Conservation (phyloP, 2,888 invertebrate species). For the Drosophila rubida region DNA sequence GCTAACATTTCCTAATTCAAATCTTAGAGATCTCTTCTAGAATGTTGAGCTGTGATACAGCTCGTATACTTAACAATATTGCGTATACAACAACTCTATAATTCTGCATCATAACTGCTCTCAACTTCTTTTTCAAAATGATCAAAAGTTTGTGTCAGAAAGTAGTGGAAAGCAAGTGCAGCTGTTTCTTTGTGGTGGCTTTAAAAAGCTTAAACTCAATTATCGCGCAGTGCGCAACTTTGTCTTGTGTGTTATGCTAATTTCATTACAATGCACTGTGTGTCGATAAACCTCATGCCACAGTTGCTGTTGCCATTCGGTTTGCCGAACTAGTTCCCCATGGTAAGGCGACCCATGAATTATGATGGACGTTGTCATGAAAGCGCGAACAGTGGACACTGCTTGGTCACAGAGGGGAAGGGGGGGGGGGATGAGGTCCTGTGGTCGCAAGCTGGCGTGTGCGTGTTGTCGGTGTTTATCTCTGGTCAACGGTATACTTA, state of each 20-base stretch:
- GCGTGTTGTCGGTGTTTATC: conserved; percentile 71
- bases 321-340: conserved; percentile 14
- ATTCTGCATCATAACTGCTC: too few relatives aligned
- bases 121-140: too few relatives aligned
- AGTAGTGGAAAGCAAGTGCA: too few relatives aligned
- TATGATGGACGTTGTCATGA: conserved; percentile 74
- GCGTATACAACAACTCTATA: too few relatives aligned
- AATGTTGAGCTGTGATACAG: too few relatives aligned
- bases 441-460: conserved; percentile 39
- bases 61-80: too few relatives aligned
- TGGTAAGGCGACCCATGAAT: conserved; percentile 53
- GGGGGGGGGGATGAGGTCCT: conserved; percentile 9
- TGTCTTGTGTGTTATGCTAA: conserved; percentile 60
- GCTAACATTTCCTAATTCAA: too few relatives aligned
- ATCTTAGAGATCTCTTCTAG: too few relatives aligned
- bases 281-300: conserved; percentile 10
- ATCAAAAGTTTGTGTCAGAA: too few relatives aligned
- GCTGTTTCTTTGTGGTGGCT: too few relatives aligned
- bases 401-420: neutral
- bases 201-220: conserved; percentile 59
- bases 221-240: conserved; percentile 55
- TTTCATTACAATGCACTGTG: conserved; percentile 60
- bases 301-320: conserved; percentile 1
- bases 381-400: conserved; percentile 42
- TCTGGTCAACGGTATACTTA: conserved; percentile 76